These are phyloP conservation scores for Belonocnema kinseyi DNA, from an alignment of 1,140 invertebrate genomes.

Conservation along the genomic window DNA sequence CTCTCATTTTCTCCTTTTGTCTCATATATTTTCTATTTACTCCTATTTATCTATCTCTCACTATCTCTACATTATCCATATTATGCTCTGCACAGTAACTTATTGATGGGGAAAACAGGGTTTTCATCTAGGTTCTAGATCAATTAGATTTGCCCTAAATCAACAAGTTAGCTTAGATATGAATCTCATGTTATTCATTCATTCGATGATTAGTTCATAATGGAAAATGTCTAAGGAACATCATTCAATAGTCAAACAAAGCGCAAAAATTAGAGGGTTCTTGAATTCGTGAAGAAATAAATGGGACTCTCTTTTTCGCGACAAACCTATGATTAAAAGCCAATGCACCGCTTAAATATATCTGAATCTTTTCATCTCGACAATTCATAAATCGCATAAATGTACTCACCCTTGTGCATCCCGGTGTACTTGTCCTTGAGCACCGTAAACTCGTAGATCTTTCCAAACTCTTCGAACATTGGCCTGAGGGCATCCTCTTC, in stretches of 20 bases:
- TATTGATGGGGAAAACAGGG: too few species aligned
- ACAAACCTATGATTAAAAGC: constrained; percentile 19
- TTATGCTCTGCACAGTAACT: too few species aligned
- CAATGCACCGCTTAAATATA: neutral
- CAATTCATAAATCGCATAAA: neutral
- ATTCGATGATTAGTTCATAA: too few species aligned
- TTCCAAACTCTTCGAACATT: constrained; percentile 94
- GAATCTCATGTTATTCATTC: too few species aligned
- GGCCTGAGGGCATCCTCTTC: constrained; percentile 92
- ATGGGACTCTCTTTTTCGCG: neutral
- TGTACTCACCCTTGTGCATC: constrained; percentile 90
- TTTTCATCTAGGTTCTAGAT: too few species aligned
- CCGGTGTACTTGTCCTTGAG: constrained; percentile 95
- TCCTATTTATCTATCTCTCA: neutral
- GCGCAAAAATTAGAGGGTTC: too few species aligned
- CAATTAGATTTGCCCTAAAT: too few species aligned
- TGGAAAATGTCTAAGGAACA: too few species aligned
- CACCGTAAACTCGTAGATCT: constrained; percentile 95
- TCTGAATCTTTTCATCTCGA: constrained; percentile 16
- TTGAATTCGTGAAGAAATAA: neutral
- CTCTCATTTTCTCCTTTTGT: constrained; percentile 46
- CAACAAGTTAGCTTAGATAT: too few species aligned
- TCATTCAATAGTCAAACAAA: too few species aligned
- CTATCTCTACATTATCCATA: too few species aligned
- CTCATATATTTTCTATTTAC: constrained; percentile 26